A percentile compares a stretch with the other conserved stretches of the same genome.
Conservation (phyloP, 2,113 vertebrate genomes). For the Ardeotis arabs region DNA sequence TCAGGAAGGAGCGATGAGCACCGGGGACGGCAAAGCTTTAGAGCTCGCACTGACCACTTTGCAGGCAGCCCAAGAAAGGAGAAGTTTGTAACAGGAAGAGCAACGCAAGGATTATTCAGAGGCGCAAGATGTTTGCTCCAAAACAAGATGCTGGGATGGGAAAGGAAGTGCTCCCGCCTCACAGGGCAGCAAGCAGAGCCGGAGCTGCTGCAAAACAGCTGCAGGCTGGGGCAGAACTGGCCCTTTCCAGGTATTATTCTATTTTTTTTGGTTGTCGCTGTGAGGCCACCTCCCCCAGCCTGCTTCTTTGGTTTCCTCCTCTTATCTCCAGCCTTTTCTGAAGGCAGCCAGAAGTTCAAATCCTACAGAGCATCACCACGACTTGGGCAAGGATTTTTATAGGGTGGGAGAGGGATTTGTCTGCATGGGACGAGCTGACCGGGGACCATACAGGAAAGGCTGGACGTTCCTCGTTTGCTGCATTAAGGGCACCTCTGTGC, state of each 20-base stretch:
- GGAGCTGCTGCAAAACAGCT: neutral
- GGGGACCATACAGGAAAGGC: neutral
- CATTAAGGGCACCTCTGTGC: neutral
- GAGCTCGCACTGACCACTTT: neutral
- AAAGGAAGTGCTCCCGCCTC: neutral
- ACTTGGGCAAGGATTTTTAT: neutral
- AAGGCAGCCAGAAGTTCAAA: neutral
- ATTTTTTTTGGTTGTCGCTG: neutral
- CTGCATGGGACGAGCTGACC: accelerated
- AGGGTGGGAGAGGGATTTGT: neutral
- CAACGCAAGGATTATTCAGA: neutral
- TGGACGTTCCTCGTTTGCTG: neutral
- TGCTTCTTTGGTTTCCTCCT: neutral
- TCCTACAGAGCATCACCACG: neutral
- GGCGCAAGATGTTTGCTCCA: neutral
- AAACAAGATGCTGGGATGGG: neutral
- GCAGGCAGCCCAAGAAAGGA: neutral
- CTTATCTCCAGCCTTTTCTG: neutral
- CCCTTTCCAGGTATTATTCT: neutral
- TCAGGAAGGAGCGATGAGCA: neutral
- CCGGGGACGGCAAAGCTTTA: neutral
- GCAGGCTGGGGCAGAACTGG: neutral
- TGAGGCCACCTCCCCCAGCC: neutral
- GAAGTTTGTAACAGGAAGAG: neutral
- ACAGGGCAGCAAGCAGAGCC: accelerated